A percentile compares a stretch with the other conserved stretches of the same genome.
Evolutionary conservation across 2,113 vertebrate species (phyloP).

Genomic region (Sceloporus undulatus): DNA sequence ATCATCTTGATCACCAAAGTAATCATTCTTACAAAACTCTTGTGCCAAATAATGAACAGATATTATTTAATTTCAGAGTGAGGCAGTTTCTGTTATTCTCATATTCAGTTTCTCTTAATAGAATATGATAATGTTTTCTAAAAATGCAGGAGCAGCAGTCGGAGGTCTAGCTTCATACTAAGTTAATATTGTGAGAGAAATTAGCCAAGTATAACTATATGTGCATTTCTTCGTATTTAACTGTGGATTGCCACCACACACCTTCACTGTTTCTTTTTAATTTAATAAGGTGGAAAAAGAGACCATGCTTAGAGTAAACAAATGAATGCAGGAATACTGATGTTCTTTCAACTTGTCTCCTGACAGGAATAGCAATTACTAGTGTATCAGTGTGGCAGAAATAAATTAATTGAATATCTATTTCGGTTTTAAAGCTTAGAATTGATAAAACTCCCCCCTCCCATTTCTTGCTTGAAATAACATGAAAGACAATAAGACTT

Average conservation of each 20-base stretch:
- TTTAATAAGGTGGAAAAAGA: neutral
- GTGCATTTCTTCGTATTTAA: neutral
- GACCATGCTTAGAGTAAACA: neutral
- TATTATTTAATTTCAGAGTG: neutral
- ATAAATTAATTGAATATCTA: neutral
- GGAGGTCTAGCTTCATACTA: neutral
- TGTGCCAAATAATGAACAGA: slow-evolving; percentile 12
- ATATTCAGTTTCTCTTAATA: neutral
- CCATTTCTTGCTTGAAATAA: neutral
- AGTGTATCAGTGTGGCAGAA: neutral
- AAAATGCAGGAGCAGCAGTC: neutral
- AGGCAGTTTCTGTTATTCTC: neutral
- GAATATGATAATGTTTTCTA: neutral
- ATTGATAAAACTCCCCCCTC: neutral
- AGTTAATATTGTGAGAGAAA: slow-evolving; percentile 3
- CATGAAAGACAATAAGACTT: neutral
- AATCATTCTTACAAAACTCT: slow-evolving; percentile 8
- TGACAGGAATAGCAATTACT: slow-evolving; percentile 4
- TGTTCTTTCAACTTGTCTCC: neutral
- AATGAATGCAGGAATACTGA: neutral
- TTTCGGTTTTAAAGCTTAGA: neutral
- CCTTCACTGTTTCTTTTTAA: too few relatives aligned
- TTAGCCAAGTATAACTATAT: neutral
- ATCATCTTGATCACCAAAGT: neutral
- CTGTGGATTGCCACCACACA: too few relatives aligned